Evolutionary conservation across 2,888 invertebrate species (phyloP), one percentile per base, ranked within the genome.

Genomic region (Mantis religiosa): DNA sequence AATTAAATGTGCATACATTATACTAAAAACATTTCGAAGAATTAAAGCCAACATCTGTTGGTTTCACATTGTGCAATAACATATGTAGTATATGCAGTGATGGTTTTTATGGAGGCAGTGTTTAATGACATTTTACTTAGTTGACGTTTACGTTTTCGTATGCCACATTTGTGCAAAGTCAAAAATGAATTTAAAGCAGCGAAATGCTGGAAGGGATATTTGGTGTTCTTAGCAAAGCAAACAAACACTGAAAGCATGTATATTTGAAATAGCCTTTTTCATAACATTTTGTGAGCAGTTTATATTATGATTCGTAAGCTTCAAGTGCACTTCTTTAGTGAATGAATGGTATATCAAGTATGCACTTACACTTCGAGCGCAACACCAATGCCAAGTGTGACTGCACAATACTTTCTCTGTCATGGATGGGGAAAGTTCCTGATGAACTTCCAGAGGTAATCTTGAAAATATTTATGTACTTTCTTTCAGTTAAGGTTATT

Each of bases 361-460:
- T 99, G 99, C 98, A 98, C 96, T 95, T 99, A 92, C 98, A 98
- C 95, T 98, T 98, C 93, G 99, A 99, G 94, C 97, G 97, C 92
- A 98, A 97, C 93, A 96, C 96, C 92, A 98, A 97, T 93, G 98
- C 98, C 91, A 97, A 97, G 94, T 98, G 98, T 94, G 99, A 99
- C 94, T 98, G 98, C 94, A 97, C 97, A 92, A 97, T 99, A 93
- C 94, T 98, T 92, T 98, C 98, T 92, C 95, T 99, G 93, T 98
- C 98, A 92, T 99, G 99, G 99, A 99, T 99, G 99, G 98, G 98
- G 91, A 98, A 98, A 94, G 98, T 98, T 92, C 98, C 98, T 91
- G 98, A 99, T 93, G 98, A 98, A 93, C 95, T 98, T 92, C 98
- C 98, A 83, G 98, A 98, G 96, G 98, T 98, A 94, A 95, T 95